These are phyloP conservation scores for Muntiacus reevesi DNA, from an alignment of 2,113 vertebrate genomes.

Conservation along the genomic window DNA sequence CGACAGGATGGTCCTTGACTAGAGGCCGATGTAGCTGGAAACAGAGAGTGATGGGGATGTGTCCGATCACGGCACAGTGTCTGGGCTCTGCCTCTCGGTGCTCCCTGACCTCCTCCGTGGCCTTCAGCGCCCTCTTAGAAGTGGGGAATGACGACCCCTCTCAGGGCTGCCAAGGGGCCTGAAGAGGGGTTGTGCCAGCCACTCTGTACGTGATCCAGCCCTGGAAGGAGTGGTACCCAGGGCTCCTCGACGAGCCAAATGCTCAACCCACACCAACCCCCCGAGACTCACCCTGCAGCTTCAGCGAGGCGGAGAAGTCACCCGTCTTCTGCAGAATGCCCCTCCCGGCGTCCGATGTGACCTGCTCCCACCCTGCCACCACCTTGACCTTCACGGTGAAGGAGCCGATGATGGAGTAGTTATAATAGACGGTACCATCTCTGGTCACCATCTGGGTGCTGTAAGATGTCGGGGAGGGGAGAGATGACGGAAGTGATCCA, in stretches of 20 bases:
- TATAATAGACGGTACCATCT: conserved; percentile 82
- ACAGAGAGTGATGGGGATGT: not conserved
- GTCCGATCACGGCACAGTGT: rapidly evolving
- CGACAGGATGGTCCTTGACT: rapidly evolving
- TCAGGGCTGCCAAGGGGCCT: not conserved
- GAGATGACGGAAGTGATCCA: not conserved
- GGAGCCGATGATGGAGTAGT: conserved; percentile 81
- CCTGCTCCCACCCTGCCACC: conserved; percentile 74
- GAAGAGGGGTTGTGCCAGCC: no score
- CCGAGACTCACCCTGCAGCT: conserved; percentile 82
- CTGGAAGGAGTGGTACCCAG: not conserved
- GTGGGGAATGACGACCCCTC: not conserved
- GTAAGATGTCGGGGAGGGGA: not conserved
- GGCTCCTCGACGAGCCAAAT: rapidly evolving
- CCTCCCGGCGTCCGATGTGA: not conserved
- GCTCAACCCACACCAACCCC: rapidly evolving
- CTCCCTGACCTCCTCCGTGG: not conserved
- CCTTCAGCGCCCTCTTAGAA: not conserved
- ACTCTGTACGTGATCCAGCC: not conserved
- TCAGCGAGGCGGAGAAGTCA: conserved; percentile 81
- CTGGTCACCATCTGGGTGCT: conserved; percentile 85
- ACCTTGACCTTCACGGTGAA: conserved; percentile 84
- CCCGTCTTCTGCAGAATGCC: conserved; percentile 75
- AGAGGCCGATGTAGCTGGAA: rapidly evolving
- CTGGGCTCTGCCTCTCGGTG: not conserved